These are phyloP conservation scores for Gasterosteus aculeatus DNA, from an alignment of 2,113 vertebrate species.

Conservation along the genomic window DNA sequence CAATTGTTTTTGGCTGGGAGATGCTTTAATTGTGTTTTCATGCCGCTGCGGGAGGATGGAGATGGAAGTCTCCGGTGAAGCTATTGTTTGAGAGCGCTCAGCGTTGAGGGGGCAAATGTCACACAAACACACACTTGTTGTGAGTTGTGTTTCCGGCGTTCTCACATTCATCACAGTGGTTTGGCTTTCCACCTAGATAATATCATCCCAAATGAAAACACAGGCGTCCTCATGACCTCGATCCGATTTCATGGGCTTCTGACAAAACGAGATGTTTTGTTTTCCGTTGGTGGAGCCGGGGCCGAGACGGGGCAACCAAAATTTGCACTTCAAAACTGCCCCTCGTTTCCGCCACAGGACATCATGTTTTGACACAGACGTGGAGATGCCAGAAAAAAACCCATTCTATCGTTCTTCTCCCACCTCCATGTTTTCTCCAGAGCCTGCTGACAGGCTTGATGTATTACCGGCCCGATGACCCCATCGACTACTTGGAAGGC, in stretches of 20 bases:
- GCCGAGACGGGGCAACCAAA: constrained; percentile 23
- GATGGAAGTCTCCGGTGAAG: constrained; percentile 35
- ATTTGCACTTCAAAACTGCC: constrained; percentile 27
- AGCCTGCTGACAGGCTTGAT: constrained; percentile 97
- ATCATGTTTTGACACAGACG: constrained; percentile 4
- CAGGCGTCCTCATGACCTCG: background rate
- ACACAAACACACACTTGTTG: constrained; percentile 20
- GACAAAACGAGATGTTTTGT: constrained; percentile 36
- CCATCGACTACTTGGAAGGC: constrained; percentile 93
- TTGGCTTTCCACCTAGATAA: background rate
- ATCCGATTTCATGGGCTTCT: constrained; percentile 33
- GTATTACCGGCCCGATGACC: constrained; percentile 95
- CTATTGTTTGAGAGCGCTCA: constrained; percentile 40
- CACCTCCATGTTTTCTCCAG: constrained; percentile 75
- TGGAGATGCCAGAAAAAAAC: background rate
- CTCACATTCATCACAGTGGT: constrained; percentile 36
- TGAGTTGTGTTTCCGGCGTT: background rate
- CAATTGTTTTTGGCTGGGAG: constrained; percentile 12
- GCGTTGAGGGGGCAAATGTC: constrained; percentile 24
- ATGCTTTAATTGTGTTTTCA: constrained; percentile 8
- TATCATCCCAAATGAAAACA: constrained; percentile 2
- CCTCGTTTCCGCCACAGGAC: constrained; percentile 35
- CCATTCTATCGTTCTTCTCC: background rate
- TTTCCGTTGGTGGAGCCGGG: constrained; percentile 6
- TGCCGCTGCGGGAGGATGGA: constrained; percentile 33